These are phyloP conservation scores for Acrobeloides nanus DNA, from an alignment of 2,888 invertebrate genomes.

Conservation along the genomic window DNA sequence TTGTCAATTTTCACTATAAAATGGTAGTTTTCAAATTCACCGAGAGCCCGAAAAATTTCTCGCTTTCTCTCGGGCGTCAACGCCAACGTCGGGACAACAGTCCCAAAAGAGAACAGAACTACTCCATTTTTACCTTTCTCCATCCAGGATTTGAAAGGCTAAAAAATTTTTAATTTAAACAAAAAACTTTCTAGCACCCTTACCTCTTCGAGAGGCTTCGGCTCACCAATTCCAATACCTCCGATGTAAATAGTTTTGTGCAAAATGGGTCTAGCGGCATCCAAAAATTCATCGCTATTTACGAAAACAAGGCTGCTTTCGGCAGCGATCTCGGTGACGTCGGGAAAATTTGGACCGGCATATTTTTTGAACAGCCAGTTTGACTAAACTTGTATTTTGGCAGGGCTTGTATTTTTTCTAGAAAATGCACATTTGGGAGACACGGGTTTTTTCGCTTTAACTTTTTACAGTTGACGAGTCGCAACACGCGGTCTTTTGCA, in stretches of 20 bases:
- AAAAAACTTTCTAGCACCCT: not conserved
- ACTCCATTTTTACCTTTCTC: constrained; percentile 16
- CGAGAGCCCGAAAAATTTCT: constrained; percentile 9
- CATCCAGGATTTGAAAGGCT: constrained; percentile 9
- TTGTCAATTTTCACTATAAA: constrained; percentile 32
- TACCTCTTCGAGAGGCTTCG: constrained; percentile 8
- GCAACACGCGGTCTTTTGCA: too few relatives aligned
- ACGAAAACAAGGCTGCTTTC: constrained; percentile 22
- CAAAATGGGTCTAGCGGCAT: too few relatives aligned
- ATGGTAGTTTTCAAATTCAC: constrained; percentile 26
- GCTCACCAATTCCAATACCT: constrained; percentile 17
- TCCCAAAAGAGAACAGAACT: constrained; percentile 16
- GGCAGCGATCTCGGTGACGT: constrained; percentile 37
- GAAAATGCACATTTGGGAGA: too few relatives aligned
- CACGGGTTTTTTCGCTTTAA: too few relatives aligned
- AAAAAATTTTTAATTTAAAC: not conserved
- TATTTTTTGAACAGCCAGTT: constrained; percentile 8
- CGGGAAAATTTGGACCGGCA: constrained; percentile 28
- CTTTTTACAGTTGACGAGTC: too few relatives aligned
- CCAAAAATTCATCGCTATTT: constrained; percentile 24
- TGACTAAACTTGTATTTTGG: not conserved
- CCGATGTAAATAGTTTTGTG: too few relatives aligned
- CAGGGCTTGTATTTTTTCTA: too few relatives aligned
- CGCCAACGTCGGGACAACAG: constrained; percentile 11
- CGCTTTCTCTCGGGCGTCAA: not conserved